phyloP scores from a whole-genome alignment of 1,140 invertebrate genomes.

The Papilio polyxenes region DNA sequence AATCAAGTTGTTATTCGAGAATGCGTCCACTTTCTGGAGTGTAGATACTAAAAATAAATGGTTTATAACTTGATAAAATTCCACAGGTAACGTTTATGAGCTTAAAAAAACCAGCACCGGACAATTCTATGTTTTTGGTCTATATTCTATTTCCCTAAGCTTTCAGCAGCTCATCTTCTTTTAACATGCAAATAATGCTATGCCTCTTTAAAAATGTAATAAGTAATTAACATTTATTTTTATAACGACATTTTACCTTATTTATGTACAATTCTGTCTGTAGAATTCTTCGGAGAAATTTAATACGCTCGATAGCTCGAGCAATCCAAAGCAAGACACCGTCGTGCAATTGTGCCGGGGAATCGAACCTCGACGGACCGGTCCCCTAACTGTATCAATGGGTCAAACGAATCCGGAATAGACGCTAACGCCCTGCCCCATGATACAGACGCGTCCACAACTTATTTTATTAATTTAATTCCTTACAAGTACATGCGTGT shows the following conservation, averaged over 20 bases:
- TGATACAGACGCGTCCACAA: neutral
- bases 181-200: no score
- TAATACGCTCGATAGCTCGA: neutral
- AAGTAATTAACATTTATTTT: no score
- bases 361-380: conserved; percentile 35
- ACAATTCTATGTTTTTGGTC: no score
- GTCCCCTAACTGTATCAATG: conserved; percentile 42
- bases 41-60: no score
- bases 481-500: neutral
- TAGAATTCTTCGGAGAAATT: neutral
- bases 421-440: conserved; percentile 17
- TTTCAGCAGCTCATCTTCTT: no score
- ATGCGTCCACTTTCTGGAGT: neutral
- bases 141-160: no score
- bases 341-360: conserved; percentile 6
- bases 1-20: neutral
- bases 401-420: conserved; percentile 43
- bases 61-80: no score
- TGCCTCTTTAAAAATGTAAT: no score
- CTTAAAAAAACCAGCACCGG: no score
- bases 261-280: no score
- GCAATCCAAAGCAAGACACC: neutral
- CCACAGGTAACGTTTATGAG: no score
- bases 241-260: no score
- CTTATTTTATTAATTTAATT: neutral